phyloP scores from a whole-genome alignment of 2,113 vertebrate species.

The Heterotis niloticus region DNA sequence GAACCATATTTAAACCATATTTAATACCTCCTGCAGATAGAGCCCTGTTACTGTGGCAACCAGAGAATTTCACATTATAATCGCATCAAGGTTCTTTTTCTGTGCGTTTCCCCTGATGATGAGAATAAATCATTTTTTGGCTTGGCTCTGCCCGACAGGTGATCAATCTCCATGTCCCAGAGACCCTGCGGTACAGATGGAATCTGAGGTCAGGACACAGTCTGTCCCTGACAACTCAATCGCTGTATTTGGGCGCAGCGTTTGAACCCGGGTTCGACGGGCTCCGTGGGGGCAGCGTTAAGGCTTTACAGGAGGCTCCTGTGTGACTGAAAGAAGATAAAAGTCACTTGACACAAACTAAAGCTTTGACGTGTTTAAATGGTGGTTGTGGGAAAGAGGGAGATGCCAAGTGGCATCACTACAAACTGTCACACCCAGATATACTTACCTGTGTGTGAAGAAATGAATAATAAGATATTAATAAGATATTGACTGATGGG shows the following conservation, averaged over 20 bases:
- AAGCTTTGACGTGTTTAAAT: not conserved
- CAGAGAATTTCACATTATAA: slow-evolving; percentile 58
- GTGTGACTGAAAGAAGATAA: not conserved
- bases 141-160: slow-evolving; percentile 56
- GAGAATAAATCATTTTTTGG: slow-evolving; percentile 67
- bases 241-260: slow-evolving; percentile 25
- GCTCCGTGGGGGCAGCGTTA: slow-evolving; percentile 56
- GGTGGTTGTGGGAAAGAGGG: too few relatives aligned
- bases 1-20: slow-evolving; percentile 79
- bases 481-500: too few relatives aligned
- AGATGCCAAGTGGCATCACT: too few relatives aligned
- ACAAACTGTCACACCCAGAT: too few relatives aligned
- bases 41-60: slow-evolving; percentile 67
- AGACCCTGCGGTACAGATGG: slow-evolving; percentile 16
- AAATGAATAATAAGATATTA: too few relatives aligned
- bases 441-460: too few relatives aligned
- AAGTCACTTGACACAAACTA: not conserved
- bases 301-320: slow-evolving; percentile 61
- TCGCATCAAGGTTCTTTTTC: slow-evolving; percentile 39
- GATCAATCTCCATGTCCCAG: slow-evolving; percentile 34
- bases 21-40: slow-evolving; percentile 61
- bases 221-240: slow-evolving; percentile 34
- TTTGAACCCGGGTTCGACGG: slow-evolving; percentile 67
- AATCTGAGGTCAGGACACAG: not conserved
- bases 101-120: slow-evolving; percentile 49